Evolutionary conservation across 2,888 invertebrate genomes (phyloP), one percentile per base, ranked within the genome.

Genomic region (Lasiommata megera): DNA sequence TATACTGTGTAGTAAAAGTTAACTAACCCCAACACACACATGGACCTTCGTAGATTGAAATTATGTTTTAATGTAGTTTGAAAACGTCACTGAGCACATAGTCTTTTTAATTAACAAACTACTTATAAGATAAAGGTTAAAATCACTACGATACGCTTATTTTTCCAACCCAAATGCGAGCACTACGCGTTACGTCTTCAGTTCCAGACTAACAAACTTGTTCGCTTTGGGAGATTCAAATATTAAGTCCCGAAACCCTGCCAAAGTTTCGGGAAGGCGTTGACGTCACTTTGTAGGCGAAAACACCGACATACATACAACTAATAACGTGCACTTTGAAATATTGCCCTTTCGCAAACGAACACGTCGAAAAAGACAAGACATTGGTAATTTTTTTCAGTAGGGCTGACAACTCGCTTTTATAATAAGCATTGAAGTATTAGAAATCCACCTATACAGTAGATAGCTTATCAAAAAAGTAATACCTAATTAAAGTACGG

Each of bases 231-330:
- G 84, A 82, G 81, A 82, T 79, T 79, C 86, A 81, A 84, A 84
- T 85, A 86, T 84, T 84, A 77, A 77, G 82, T 77, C 74, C 73
- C 79, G 85, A 80, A 82, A 84, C 79, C 84, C 83, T 90, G 90
- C 89, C 90, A 90, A 90, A 88, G 79, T 80, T 88, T 88, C 84
- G 71, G 81, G 70, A 80, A 87, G 82, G 81, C 84, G 80, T 73
- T 80, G 85, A 88, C 89, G 89, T 89, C 89, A 88, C 67, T 67
- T 75, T 73, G 64, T 65, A 65, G 67, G 67, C 64, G 62, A 68
- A 83, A 74, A 80, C 76, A 76, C 76, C 70, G 73, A 74, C 66
- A 76, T 72, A 75, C 71, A 69, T 70, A 72, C 71, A 36, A 47
- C 47, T 75, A 72, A 80, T 79, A 78, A 80, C 77, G 76, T 82